Evolutionary conservation across 2,888 invertebrate genomes (phyloP).

Genomic region (Dendrolimus pini): DNA sequence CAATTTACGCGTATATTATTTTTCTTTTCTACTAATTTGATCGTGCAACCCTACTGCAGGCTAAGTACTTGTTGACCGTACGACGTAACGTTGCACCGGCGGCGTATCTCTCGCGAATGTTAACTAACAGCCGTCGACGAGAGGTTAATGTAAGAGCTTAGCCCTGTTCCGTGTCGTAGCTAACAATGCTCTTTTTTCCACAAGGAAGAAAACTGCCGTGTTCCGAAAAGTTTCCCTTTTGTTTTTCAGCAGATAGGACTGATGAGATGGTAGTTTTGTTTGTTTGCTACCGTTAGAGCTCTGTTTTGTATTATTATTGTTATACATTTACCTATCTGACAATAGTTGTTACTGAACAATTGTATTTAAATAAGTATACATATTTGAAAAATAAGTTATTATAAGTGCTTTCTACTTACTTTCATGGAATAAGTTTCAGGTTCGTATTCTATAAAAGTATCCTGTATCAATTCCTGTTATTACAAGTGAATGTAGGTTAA

Average conservation of each 20-base stretch:
- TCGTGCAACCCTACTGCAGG: background rate
- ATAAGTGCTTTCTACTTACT: too few relatives aligned
- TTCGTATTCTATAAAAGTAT: too few relatives aligned
- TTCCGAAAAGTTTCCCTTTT: constrained; percentile 22
- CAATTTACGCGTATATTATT: too few relatives aligned
- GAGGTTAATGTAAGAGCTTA: constrained; percentile 67
- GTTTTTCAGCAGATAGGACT: constrained; percentile 18
- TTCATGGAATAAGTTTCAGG: too few relatives aligned
- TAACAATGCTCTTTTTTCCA: constrained; percentile 47
- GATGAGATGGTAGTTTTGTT: constrained; percentile 13
- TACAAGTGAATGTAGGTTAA: too few relatives aligned
- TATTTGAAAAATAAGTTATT: too few relatives aligned
- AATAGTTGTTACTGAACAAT: too few relatives aligned
- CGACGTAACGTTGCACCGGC: constrained; percentile 25
- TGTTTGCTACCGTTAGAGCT: constrained; percentile 12
- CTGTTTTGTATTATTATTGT: background rate
- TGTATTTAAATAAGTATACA: too few relatives aligned
- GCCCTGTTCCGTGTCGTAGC: constrained; percentile 35
- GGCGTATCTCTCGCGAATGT: constrained; percentile 34
- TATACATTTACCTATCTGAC: background rate
- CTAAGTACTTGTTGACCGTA: constrained; percentile 37
- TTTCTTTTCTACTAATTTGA: too few relatives aligned
- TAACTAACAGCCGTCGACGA: constrained; percentile 49
- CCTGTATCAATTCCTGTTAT: too few relatives aligned
- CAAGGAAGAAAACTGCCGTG: constrained; percentile 27